Evolutionary conservation across 2,113 vertebrate species (phyloP), one percentile per base, ranked within the genome.

Genomic region (Chlorocebus sabaeus): DNA sequence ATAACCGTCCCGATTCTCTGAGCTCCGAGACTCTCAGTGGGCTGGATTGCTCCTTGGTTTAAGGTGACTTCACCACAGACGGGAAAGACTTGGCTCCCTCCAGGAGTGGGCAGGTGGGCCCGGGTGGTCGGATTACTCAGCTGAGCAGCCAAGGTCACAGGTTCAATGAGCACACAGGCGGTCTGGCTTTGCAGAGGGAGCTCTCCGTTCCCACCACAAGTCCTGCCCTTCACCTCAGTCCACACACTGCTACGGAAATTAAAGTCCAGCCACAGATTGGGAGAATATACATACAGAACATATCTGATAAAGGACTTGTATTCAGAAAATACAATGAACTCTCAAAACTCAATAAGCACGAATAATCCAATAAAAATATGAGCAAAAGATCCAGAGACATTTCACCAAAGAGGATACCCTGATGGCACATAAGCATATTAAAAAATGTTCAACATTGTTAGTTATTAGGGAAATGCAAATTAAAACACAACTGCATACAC

Each of bases 101-200:
- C 4, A 35, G 35, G 0, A 5, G 1, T 10, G 0, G 4, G 3
- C 40, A 27, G 32, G 13, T 23, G 13, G 30, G 48, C 5, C 0
- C 3, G 2, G 35, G 25, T 0, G 4, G 64, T 38, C 40, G 8
- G 72, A 7, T 5, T 0, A 0, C 8, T 32, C 55, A 14, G 8
- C 13, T 0, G 13, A n/a, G 64, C 48, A 20, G 61, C 59, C 0
- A 1, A n/a, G 59, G 45, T 27, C 43, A 3, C 17, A 2, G 82
- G 68, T 5, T 9, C 68, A 1, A 4, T 4, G 16, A 12, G 48
- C 70, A 23, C 40, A 57, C 8, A 3, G 3, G 20, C 12, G 0
- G 6, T 67, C 11, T 0, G 16, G 76, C 17, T 20, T 30, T 12
- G 9, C 72, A 12, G 0, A 2, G 35, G 32, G 16, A 32, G 32